Evolutionary conservation across 2,113 vertebrate genomes (phyloP).

Genomic region (Raja brachyura): DNA sequence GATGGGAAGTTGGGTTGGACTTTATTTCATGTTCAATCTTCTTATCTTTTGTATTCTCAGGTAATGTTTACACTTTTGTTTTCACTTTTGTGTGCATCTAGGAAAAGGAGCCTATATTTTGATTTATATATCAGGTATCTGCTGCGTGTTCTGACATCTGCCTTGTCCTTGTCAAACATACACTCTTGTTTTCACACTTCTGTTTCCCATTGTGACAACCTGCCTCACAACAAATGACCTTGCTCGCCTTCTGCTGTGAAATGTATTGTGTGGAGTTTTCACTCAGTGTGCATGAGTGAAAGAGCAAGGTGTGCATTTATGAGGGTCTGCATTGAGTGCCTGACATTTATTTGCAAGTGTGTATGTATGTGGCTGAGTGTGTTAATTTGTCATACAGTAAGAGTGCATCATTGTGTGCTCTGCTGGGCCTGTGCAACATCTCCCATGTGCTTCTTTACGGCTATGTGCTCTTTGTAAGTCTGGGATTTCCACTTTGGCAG

Average conservation of each 20-base stretch:
- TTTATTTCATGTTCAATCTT: neutral
- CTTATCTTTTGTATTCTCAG: slow-evolving; percentile 15
- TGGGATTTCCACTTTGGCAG: no score
- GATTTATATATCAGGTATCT: slow-evolving; percentile 91
- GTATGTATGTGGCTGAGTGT: no score
- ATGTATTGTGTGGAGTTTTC: slow-evolving; percentile 41
- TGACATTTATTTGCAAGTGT: no score
- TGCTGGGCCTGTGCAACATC: no score
- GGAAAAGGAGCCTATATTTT: slow-evolving; percentile 89
- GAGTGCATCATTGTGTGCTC: no score
- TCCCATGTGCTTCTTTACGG: no score
- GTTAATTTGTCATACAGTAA: no score
- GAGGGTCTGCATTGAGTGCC: no score
- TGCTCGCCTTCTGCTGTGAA: neutral
- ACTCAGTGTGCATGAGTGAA: neutral
- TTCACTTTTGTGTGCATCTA: slow-evolving; percentile 70
- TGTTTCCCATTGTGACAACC: neutral
- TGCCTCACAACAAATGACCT: neutral
- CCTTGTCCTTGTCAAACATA: neutral
- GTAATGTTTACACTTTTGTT: slow-evolving; percentile 35
- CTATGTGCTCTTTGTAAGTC: no score
- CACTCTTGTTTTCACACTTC: neutral
- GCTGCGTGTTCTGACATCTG: slow-evolving; percentile 42
- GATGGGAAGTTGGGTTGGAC: neutral
- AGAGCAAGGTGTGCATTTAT: neutral